These are phyloP conservation scores for Apis dorsata DNA, from an alignment of 1,140 invertebrate genomes.

Conservation along the genomic window DNA sequence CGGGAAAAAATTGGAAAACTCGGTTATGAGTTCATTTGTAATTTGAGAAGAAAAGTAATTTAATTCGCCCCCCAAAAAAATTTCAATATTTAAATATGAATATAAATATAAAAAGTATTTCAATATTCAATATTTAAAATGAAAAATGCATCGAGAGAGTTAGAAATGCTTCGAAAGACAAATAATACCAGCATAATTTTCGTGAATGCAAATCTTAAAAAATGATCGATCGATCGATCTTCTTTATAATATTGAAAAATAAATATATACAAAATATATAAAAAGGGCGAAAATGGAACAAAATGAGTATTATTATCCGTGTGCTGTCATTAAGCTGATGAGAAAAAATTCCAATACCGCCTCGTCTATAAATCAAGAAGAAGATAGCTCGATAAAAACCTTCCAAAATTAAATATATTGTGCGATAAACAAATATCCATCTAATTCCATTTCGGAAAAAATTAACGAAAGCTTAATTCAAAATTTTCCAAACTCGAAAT, in stretches of 20 bases:
- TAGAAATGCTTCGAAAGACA: constrained; percentile 25
- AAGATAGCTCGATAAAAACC: neutral
- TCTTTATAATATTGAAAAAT: neutral
- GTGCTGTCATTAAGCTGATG: constrained; percentile 15
- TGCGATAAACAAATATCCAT: too few relatives aligned
- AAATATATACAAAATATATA: neutral
- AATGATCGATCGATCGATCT: neutral
- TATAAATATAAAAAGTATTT: too few relatives aligned
- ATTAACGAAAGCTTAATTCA: too few relatives aligned
- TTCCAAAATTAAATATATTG: too few relatives aligned
- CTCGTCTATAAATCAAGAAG: neutral
- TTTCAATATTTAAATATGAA: neutral
- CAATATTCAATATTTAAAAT: neutral
- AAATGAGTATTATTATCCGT: constrained; percentile 32
- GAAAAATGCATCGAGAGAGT: neutral
- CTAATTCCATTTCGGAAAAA: too few relatives aligned
- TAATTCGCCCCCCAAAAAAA: neutral
- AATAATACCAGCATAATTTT: neutral
- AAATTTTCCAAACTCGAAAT: too few relatives aligned
- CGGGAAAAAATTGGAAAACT: neutral
- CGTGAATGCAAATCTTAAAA: constrained; percentile 2
- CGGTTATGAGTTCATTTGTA: neutral
- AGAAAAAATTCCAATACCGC: constrained; percentile 27
- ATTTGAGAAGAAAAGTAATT: neutral
- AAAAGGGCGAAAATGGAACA: neutral